Evolutionary conservation across 1,140 invertebrate species (phyloP), one percentile per base, ranked within the genome.

Genomic region (Leptopilina clavipes): DNA sequence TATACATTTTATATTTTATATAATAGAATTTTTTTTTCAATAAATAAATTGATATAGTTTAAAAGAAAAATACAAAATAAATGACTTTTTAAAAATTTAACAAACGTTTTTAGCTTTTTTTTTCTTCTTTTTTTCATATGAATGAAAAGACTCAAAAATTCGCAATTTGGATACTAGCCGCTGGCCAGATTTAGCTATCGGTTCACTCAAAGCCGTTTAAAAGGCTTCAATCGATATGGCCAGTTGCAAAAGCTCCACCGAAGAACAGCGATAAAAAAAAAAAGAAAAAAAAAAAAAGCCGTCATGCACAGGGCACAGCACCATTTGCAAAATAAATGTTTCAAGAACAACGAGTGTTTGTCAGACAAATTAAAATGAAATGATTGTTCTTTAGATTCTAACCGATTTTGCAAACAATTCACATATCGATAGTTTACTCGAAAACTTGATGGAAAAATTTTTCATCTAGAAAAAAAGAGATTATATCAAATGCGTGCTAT

Each of bases 141-240:
- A 52, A 6, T 52, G 48, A n/a, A 52, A 40, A n/a, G 48, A 52
- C 48, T 52, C 48, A 52, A 52, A 40, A 52, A 52, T 52, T 52
- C 48, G 48, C 48, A 52, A 52, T 52, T 65, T 65, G 12, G 25
- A 31, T 31, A 65, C 22, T 65, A 65, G 59, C 59, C 22, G 25
- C 25, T 65, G 25, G 25, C 59, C 59, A 65, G 59, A 65, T 65
- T 65, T 65, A 65, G 59, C 59, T 25, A 65, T 37, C 59, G 25
- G 59, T 37, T 65, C 25, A 65, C 14, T 65, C 59, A 65, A 65
- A 31, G 59, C 22, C 12, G 14, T 65, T 65, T 65, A 65, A 65
- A 65, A 65, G 59, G 25, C 59, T 65, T 65, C 59, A 65, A 65
- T 65, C 25, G 59, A 65, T 65, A 31, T 65, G 14, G 14, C 59